Evolutionary conservation across 2,888 invertebrate genomes (phyloP).

Genomic region (Drosophila trichaetosa): DNA sequence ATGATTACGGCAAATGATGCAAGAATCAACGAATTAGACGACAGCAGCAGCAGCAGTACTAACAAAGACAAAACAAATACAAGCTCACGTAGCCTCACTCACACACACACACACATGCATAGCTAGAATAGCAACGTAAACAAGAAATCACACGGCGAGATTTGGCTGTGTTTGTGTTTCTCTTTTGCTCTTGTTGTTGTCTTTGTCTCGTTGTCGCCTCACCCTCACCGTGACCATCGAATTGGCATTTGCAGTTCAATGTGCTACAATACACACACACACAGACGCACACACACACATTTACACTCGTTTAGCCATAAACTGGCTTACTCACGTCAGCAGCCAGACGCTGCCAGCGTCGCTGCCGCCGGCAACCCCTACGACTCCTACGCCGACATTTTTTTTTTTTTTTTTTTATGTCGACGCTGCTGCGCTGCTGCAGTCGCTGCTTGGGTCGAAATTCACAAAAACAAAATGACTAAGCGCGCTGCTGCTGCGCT

Average conservation of each 20-base stretch:
- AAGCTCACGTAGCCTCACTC: constrained; percentile 25
- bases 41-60: constrained; percentile 24
- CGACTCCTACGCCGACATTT: constrained; percentile 54
- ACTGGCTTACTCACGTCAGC: constrained; percentile 67
- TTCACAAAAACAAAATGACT: constrained; percentile 77
- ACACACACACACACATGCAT: constrained; percentile 18
- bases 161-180: constrained; percentile 26
- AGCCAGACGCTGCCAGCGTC: constrained; percentile 64
- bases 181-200: constrained; percentile 14
- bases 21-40: constrained; percentile 68
- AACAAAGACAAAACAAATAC: constrained; percentile 33
- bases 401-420: constrained; percentile 8
- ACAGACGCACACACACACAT: constrained; percentile 22
- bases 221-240: constrained; percentile 77
- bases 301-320: constrained; percentile 48
- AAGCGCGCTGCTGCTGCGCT: constrained; percentile 58
- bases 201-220: constrained; percentile 42
- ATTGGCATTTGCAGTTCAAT: constrained; percentile 79
- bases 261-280: constrained; percentile 60
- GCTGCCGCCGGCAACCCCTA: constrained; percentile 73
- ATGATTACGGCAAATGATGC: constrained; percentile 76
- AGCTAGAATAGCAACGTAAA: constrained; percentile 61
- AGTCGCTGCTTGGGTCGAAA: constrained; percentile 55
- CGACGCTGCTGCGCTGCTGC: constrained; percentile 22
- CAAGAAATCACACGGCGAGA: constrained; percentile 69